These are phyloP conservation scores for Oreochromis niloticus DNA, from an alignment of 2,113 vertebrate genomes.

Conservation along the genomic window DNA sequence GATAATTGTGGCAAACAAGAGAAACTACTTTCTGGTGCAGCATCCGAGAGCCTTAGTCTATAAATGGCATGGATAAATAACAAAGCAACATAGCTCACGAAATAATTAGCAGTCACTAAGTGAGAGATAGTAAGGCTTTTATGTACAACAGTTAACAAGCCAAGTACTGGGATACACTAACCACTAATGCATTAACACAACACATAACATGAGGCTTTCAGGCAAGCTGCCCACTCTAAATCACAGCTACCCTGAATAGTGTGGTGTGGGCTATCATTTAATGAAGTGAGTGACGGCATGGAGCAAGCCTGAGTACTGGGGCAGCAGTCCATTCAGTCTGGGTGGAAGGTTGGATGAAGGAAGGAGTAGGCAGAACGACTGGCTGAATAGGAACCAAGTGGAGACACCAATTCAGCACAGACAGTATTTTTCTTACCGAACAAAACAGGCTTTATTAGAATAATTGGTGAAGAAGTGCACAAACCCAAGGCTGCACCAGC, in stretches of 20 bases:
- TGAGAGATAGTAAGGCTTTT: not conserved
- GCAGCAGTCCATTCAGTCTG: not conserved
- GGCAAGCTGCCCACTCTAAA: not conserved
- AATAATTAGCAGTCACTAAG: not conserved
- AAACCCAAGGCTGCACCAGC: not conserved
- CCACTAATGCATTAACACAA: not conserved
- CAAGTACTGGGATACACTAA: not conserved
- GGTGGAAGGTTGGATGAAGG: not conserved
- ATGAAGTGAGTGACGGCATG: not conserved
- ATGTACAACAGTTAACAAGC: not conserved
- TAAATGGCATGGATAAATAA: not conserved
- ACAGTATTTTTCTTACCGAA: not conserved
- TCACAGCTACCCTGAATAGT: not conserved
- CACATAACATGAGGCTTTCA: not conserved
- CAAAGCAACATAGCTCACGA: not conserved
- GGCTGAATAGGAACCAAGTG: not conserved
- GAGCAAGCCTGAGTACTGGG: not conserved
- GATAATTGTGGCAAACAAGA: not conserved
- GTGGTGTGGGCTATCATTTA: not conserved
- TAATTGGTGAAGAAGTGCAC: not conserved
- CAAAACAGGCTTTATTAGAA: not conserved
- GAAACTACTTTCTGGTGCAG: not conserved
- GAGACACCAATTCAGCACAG: not conserved
- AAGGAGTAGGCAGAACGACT: not conserved
- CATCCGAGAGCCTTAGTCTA: not conserved